Base-by-base conservation (phyloP, 1,140 invertebrate species). In the Sitobion miscanthi region DNA sequence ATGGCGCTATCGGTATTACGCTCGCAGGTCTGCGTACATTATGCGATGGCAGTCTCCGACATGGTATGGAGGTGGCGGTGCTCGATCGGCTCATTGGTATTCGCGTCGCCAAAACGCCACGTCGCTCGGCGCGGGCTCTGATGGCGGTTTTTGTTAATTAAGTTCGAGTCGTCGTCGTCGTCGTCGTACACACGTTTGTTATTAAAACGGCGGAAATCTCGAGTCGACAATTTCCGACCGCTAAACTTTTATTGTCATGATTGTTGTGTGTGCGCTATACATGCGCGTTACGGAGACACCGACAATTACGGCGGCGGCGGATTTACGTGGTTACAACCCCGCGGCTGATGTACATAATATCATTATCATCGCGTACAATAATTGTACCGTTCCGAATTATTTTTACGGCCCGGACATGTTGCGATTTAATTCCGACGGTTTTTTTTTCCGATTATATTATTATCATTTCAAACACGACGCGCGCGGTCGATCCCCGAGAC, bases 261-360 rank as follows among this genome's bases (percentile, higher is more conserved):
- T 95, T 95, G 93, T 57, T 5, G 21, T 54, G 47, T n/a, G 21
- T 21, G 21, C 62, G 25, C 57, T 30, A 14, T 62, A 30, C 57
- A 62, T 62, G 57, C 57, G 49, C 17, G n/a, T 9, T 21, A 7
- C 35, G 14, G 2, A 25, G 49, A 14, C 88, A 23, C 9, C 35
- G 49, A 21, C 49, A 89, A 57, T 89, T 54, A 89, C 52, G 88
- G 23, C 23, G 35, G 20, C 23, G 35, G n/a, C n/a, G 52, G 87
- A 89, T 54, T 89, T 89, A 89, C 42, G 49, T 35, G 88, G 88
- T 89, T 57, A 57, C 88, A 38, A 57, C 52, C 88, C 49, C 88
- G 35, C 9, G 35, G 35, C 21, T 42, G 52, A 38, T 4, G 88
- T 42, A 8, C 42, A 30, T 69, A 30, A 69, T 69, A 69, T 14